phyloP scores from a whole-genome alignment of 2,797 vertebrate species.

The Myotis findleyi region DNA sequence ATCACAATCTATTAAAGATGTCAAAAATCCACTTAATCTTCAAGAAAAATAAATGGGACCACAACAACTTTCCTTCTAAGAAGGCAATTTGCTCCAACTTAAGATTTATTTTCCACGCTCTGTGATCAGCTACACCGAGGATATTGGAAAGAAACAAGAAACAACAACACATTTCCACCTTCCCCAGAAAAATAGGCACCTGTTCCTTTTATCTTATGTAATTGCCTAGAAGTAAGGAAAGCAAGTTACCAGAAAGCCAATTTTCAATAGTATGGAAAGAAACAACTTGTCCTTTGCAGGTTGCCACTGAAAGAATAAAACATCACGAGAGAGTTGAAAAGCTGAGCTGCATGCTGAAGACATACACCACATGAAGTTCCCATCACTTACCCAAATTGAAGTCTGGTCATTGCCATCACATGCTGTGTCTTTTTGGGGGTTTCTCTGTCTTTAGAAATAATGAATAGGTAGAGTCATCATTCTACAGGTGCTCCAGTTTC shows the following conservation, averaged over 20 bases:
- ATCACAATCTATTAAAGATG: not conserved
- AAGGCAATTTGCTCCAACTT: not conserved
- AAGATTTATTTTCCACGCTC: not conserved
- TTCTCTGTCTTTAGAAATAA: not conserved
- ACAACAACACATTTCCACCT: not conserved
- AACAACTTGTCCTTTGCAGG: not conserved
- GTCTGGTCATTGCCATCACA: not conserved
- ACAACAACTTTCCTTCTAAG: not conserved
- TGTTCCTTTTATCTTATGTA: not conserved
- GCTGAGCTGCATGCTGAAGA: not conserved
- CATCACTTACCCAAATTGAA: not conserved
- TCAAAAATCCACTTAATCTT: constrained; percentile 17
- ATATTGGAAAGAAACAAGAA: not conserved
- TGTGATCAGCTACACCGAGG: not conserved
- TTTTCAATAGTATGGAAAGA: constrained; percentile 6
- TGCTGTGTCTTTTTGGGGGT: not conserved
- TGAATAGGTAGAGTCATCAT: not conserved
- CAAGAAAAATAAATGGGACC: not conserved
- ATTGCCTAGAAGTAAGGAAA: not conserved
- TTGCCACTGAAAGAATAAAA: not conserved
- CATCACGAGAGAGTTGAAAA: not conserved
- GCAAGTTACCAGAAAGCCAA: not conserved
- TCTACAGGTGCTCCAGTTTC: not conserved
- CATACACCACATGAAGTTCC: rapidly evolving
- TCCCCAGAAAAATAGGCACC: not conserved